Evolutionary conservation across 92 coral and sea anemone genomes (phyloP), one percentile per base, ranked within the genome.

Genomic region (Epizoanthus fatuus): DNA sequence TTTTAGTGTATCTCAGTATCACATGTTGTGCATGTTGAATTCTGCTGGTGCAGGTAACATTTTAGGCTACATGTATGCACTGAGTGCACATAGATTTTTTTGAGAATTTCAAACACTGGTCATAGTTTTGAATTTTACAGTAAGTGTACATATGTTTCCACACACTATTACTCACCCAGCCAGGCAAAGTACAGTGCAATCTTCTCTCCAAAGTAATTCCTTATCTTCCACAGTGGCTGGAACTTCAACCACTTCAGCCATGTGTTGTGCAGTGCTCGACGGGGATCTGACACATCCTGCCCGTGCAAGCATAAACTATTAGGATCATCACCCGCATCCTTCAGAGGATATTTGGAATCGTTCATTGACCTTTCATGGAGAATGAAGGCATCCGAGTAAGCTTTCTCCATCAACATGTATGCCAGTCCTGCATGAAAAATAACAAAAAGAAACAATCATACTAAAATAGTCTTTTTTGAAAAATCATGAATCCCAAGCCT

Each of bases 151-250:
- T n/a, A 19, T 38, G 40, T 19, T 42, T 45, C 16, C n/a, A 52
- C 15, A 49, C 4, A 29, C 8, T 16, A 4, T 7, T 16, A 81
- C 91, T 88, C 73, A 96, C 99, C 98, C 83, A 96, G 87, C 99
- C 99, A 96, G 14, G 92, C 95, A 91, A 96, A 96, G 81, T 96
- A 96, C 80, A 96, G 81, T 4, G 99, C 99, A 80, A 94, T 94
- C 60, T 96, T 91, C 80, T 96, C 99, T 49, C 99, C 99, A 91
- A 94, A 96, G 81, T 96, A 96, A 75, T 96, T 96, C 83, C 98
- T 93, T 52, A 96, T 92, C 73, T 96, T 96, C 99, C 99, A 96
- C 65, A 96, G 89, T 4, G 99, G 99, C 75, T 96, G 99, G 86
- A 88, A 94, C 68, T 93, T 96, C 19, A 90, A 86, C 93, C 94